Evolutionary conservation across 2,888 invertebrate species (phyloP).

Genomic region (Cecidostiba fungosa): DNA sequence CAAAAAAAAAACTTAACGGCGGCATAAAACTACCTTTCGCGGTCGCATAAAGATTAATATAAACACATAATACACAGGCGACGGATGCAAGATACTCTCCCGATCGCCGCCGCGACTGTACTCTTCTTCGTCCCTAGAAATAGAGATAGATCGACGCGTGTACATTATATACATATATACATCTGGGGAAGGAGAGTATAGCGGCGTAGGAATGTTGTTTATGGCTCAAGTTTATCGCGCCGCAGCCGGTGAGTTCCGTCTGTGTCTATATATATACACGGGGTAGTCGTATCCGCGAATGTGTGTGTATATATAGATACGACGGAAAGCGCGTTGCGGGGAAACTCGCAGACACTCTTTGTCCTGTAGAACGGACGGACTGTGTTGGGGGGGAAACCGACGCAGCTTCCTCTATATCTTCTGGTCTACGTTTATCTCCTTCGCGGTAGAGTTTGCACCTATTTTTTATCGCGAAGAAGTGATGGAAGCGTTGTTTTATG

Average conservation of each 20-base stretch:
- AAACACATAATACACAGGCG: background rate
- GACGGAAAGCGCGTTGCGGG: background rate
- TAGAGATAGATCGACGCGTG: slow-evolving; percentile 72
- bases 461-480: background rate
- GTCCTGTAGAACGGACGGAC: background rate
- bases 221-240: slow-evolving; percentile 74
- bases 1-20: background rate
- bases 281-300: background rate
- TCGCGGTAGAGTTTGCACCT: background rate
- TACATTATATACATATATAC: slow-evolving; percentile 31
- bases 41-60: slow-evolving; percentile 28
- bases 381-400: background rate
- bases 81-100: background rate
- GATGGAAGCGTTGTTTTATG: background rate
- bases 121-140: slow-evolving; percentile 63
- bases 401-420: background rate
- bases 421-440: background rate
- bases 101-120: background rate
- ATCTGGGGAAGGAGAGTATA: background rate
- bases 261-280: background rate
- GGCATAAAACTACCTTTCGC: background rate
- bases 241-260: slow-evolving; percentile 23
- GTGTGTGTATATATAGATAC: background rate
- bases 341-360: slow-evolving; percentile 32
- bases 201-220: slow-evolving; percentile 71